Conservation (phyloP, 2,888 invertebrate species). For the Vanessa cardui region DNA sequence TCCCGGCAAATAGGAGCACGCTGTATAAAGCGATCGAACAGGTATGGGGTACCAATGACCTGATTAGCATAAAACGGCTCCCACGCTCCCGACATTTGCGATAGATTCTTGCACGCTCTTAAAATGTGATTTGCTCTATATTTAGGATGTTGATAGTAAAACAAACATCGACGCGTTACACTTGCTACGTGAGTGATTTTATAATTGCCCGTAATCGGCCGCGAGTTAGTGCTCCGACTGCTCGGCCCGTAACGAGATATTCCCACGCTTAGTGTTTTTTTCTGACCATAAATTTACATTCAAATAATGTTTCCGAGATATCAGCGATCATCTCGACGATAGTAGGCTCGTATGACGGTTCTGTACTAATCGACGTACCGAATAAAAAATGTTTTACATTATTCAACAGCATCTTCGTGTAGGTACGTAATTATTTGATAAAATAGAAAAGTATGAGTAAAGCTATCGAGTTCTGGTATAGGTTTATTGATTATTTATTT, state of each 20-base stretch:
- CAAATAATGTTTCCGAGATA: conserved; percentile 40
- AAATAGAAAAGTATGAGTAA: neutral
- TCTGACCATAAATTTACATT: conserved; percentile 45
- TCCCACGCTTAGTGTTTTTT: conserved; percentile 61
- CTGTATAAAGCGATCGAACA: conserved; percentile 65
- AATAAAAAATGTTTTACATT: conserved; percentile 12
- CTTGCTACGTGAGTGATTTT: conserved; percentile 57
- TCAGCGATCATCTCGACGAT: conserved; percentile 36
- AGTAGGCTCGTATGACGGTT: conserved; percentile 21
- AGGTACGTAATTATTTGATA: neutral
- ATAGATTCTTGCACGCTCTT: conserved; percentile 81
- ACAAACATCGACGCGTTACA: conserved; percentile 73
- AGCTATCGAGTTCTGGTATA: too few species aligned
- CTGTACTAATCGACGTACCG: conserved; percentile 6
- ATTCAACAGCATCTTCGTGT: neutral
- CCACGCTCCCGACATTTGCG: conserved; percentile 71
- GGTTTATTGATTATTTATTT: too few species aligned
- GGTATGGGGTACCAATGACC: conserved; percentile 80
- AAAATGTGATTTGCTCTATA: conserved; percentile 80
- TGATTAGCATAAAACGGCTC: conserved; percentile 78
- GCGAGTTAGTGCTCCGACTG: conserved; percentile 39
- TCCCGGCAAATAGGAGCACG: conserved; percentile 46
- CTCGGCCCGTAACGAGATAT: conserved; percentile 48
- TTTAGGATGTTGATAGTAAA: conserved; percentile 78
- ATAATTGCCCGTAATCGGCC: conserved; percentile 24